Evolutionary conservation across 2,113 vertebrate species (phyloP).

Genomic region (Leiothrix lutea): DNA sequence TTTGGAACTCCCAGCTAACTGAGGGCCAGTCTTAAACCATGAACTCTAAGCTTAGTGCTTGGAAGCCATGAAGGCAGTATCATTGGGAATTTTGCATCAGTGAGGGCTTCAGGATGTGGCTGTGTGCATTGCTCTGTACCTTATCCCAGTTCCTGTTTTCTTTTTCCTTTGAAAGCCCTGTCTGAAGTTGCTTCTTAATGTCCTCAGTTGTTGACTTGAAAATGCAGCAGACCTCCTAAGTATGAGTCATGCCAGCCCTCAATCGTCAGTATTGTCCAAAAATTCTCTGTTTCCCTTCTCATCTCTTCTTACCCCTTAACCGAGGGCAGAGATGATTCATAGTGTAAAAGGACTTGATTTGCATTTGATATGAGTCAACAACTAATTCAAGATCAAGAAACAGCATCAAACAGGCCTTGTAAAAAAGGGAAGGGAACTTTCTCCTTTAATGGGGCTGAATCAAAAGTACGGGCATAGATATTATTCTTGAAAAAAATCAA

Average conservation of each 20-base stretch:
- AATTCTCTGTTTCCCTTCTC: conserved; percentile 24
- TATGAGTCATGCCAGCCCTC: conserved; percentile 48
- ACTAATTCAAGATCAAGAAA: conserved; percentile 13
- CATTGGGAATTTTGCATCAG: not conserved
- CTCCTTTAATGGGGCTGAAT: not conserved
- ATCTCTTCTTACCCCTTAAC: conserved; percentile 11
- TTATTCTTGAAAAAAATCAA: not conserved
- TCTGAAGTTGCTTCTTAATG: conserved; percentile 35
- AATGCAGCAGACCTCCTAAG: not conserved
- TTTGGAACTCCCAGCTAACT: not conserved
- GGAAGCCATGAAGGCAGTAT: not conserved
- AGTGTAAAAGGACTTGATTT: conserved; percentile 2
- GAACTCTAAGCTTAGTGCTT: not conserved
- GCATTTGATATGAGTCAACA: conserved; percentile 37
- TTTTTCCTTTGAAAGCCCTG: not conserved
- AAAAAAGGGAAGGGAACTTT: not conserved
- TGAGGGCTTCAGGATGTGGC: conserved; percentile 9
- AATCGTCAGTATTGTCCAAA: conserved; percentile 31
- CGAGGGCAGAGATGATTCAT: conserved; percentile 26
- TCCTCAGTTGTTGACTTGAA: conserved; percentile 1
- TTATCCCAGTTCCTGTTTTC: conserved; percentile 18
- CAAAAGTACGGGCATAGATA: not conserved
- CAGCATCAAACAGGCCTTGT: not conserved
- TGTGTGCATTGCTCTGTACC: not conserved
- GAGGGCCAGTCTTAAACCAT: not conserved